Evolutionary conservation across 2,888 invertebrate species (phyloP).

Genomic region (Elysia crispata): DNA sequence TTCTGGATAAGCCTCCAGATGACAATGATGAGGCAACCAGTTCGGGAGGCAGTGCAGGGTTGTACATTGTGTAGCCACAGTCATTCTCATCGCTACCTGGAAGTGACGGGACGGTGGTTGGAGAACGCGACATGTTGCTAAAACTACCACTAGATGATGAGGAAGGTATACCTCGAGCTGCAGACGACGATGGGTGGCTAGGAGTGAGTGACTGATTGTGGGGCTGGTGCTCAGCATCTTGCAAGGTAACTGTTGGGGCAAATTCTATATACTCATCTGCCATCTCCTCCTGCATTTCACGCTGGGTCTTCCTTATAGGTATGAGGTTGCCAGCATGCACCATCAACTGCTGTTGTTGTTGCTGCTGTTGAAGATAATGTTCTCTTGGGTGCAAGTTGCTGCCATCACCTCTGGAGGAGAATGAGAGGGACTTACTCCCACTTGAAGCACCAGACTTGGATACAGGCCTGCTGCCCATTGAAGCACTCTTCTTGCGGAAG

Average conservation of each 20-base stretch:
- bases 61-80: slow-evolving; percentile 32
- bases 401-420: too few species aligned
- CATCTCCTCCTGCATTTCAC: slow-evolving; percentile 10
- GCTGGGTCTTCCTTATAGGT: slow-evolving; percentile 18
- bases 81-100: too few species aligned
- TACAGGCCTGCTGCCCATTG: slow-evolving; percentile 38
- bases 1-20: too few species aligned
- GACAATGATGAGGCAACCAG: too few species aligned
- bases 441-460: neutral
- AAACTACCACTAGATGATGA: too few species aligned
- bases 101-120: too few species aligned
- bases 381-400: too few species aligned
- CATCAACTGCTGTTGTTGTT: neutral
- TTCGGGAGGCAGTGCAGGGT: slow-evolving; percentile 5
- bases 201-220: too few species aligned
- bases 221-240: slow-evolving; percentile 32
- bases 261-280: slow-evolving; percentile 56
- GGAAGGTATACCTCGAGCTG: neutral
- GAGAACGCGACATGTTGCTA: too few species aligned
- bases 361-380: neutral
- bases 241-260: slow-evolving; percentile 42
- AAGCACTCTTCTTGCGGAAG: slow-evolving; percentile 50
- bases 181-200: neutral
- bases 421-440: neutral
- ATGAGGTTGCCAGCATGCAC: neutral